Conservation (phyloP, 2,113 vertebrate species). For the Percopsis transmontana region DNA sequence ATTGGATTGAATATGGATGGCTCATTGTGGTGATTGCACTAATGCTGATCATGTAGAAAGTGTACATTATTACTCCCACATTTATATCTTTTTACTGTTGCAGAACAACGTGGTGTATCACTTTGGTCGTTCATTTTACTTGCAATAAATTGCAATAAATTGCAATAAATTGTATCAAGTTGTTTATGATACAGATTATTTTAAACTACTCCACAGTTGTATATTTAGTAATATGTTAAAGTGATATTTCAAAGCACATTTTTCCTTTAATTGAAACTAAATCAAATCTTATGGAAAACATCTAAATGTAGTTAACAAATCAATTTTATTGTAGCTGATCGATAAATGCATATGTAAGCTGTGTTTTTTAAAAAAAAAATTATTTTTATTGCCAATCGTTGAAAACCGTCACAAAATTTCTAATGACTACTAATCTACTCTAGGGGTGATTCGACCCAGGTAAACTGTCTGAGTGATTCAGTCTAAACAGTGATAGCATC, state of each 20-base stretch:
- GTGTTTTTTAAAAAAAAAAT: no score
- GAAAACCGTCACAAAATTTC: no score
- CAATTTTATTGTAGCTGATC: no score
- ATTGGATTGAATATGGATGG: constrained; percentile 23
- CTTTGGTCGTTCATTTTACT: neutral
- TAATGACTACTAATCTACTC: no score
- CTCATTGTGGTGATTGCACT: constrained; percentile 49
- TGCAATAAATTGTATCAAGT: constrained; percentile 31
- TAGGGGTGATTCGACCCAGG: no score
- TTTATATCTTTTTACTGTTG: neutral
- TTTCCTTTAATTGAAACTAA: no score
- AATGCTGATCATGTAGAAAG: neutral
- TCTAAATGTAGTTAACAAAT: no score
- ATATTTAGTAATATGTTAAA: neutral
- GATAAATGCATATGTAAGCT: no score
- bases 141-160: constrained; percentile 32
- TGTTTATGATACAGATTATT: neutral
- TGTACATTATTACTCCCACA: neutral
- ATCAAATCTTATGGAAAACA: no score
- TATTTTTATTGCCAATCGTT: neutral
- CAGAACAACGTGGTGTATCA: constrained; percentile 10
- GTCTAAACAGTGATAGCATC: no score
- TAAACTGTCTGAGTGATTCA: no score
- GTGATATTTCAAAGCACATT: neutral
- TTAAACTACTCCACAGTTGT: constrained; percentile 2